Evolutionary conservation across 1,140 invertebrate genomes (phyloP).

Genomic region (Macrobrachium rosenbergii): DNA sequence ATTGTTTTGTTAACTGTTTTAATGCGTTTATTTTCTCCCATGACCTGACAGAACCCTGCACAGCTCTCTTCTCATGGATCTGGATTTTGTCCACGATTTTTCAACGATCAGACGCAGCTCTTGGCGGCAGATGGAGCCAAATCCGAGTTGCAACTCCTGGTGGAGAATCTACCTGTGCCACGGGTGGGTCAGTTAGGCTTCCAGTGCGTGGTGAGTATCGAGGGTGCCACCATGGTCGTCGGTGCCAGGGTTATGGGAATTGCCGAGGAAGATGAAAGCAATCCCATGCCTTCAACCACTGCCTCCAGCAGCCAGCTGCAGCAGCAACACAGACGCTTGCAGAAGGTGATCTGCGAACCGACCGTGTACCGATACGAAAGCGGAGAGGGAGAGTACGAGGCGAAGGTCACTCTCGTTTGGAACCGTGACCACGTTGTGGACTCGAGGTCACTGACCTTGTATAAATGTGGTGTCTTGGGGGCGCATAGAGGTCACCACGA

Average conservation of each 20-base stretch:
- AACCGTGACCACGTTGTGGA: conserved; percentile 93
- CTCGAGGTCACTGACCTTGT: conserved; percentile 88
- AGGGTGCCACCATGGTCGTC: conserved; percentile 89
- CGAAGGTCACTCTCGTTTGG: conserved; percentile 91
- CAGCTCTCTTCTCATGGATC: conserved; percentile 81
- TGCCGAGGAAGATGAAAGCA: conserved; percentile 36
- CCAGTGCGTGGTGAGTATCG: conserved; percentile 91
- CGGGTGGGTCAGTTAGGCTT: conserved; percentile 82
- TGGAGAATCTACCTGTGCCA: conserved; percentile 88
- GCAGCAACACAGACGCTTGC: conserved; percentile 69
- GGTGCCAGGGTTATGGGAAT: conserved; percentile 82
- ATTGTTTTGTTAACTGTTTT: no score
- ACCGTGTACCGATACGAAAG: conserved; percentile 91
- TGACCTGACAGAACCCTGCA: conserved; percentile 76
- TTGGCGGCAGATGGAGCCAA: conserved; percentile 89
- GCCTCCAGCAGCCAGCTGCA: conserved; percentile 5
- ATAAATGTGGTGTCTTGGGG: conserved; percentile 94
- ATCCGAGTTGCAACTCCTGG: conserved; percentile 88
- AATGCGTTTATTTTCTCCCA: no score
- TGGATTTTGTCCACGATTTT: conserved; percentile 85
- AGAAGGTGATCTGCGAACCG: conserved; percentile 89
- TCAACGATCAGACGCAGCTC: conserved; percentile 76
- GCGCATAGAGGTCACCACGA: conserved; percentile 92
- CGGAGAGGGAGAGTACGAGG: conserved; percentile 86
- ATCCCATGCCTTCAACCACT: conserved; percentile 3